Base-by-base conservation (phyloP, 2,888 invertebrate genomes). In the Apocheima hispidaria region DNA sequence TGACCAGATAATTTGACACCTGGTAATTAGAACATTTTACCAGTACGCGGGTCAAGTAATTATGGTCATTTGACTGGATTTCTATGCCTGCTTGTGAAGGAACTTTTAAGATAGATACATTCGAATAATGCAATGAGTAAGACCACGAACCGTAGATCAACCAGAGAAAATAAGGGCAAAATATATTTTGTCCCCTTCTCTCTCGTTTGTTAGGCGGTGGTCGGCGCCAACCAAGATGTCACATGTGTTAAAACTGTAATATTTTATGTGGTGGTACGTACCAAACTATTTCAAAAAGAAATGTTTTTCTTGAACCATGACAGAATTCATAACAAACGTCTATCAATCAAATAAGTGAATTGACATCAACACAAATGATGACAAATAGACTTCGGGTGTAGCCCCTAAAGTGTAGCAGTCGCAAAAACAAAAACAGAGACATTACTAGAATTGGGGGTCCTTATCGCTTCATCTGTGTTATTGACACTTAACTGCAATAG, bases 371-470 rank as follows among this genome's bases (percentile, higher is more conserved):
- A 66, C 63, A 64, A 59, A 62, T 62, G 64, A 66, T 69, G 61
- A 61, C 67, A 64, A 65, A 68, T 56, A 35, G 30, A 60, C 53
- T 65, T 66, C 62, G 58, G 46, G 57, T 54, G 57, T 54, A 4
- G 60, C 51, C 61, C 50, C 46, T 26, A 18, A 40, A 30, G 38
- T 35, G 40, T 50, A 63, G 44, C 54, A 35, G 56, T 63, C 63
- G 46, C 57, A 67, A 72, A n/a, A 70, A 75, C 68, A 70, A 71
- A 69, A 71, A 72, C 70, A 71, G 70, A 51, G 55, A 69, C 68
- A 74, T 79, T 71, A 73, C 59, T 71, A 53, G 52, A 58, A 46
- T 16, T 41, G 48, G 40, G 51, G 58, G 18, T 41, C 41, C 35
- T 54, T 54, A 69, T 72, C 70, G 68, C 18, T 73, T 50, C 33